A percentile compares a stretch with the other conserved stretches of the same genome.
Conservation (phyloP, 2,113 vertebrate genomes). For the Barnardius zonarius region DNA sequence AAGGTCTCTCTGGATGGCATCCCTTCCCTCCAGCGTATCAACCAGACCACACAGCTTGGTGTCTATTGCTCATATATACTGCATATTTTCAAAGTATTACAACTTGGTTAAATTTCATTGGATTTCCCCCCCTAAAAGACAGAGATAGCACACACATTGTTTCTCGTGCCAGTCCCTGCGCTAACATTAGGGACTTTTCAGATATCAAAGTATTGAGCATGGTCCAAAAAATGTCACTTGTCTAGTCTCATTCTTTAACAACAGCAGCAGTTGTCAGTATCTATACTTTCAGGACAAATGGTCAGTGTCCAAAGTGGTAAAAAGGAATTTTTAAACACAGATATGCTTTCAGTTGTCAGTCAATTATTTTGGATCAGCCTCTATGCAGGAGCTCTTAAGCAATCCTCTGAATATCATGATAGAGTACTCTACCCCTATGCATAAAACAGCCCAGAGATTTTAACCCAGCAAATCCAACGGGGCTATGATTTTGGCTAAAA, state of each 20-base stretch:
- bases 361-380: not conserved
- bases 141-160: fast-evolving
- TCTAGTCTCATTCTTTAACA: not conserved
- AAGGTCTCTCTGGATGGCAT: too few relatives aligned
- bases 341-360: not conserved
- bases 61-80: not conserved
- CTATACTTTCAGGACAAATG: not conserved
- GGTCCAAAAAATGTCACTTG: not conserved
- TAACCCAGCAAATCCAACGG: not conserved
- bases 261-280: not conserved
- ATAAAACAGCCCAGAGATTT: not conserved
- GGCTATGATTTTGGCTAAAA: not conserved
- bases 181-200: not conserved
- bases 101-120: not conserved
- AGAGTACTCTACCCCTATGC: not conserved
- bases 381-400: not conserved
- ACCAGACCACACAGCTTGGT: too few relatives aligned
- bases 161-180: not conserved
- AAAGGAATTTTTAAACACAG: not conserved
- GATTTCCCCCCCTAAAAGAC: not conserved
- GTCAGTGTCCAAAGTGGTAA: not conserved
- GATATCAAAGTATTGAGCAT: not conserved
- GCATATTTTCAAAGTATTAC: not conserved
- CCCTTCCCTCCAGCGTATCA: too few relatives aligned
- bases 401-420: not conserved